phyloP scores from a whole-genome alignment of 2,888 invertebrate species.

The Blastobasis lacticolella region DNA sequence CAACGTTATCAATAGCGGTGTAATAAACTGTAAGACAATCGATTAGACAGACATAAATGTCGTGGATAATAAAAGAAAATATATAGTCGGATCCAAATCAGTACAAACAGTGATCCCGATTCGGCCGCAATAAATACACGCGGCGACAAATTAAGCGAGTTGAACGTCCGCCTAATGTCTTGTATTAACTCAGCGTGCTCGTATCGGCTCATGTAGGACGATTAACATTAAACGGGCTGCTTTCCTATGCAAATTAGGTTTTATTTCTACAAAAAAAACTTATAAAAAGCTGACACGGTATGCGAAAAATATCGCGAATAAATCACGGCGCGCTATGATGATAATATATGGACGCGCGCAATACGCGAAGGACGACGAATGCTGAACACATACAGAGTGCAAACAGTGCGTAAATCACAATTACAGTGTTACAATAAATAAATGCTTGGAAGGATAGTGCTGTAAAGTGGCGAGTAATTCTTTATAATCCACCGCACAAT shows the following conservation, averaged over 20 bases:
- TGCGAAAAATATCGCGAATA: slow-evolving; percentile 10
- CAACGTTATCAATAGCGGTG: too few species aligned
- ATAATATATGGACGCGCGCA: too few species aligned
- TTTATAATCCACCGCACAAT: slow-evolving; percentile 42
- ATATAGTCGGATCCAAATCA: slow-evolving; percentile 3
- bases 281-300: slow-evolving; percentile 5
- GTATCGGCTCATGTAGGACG: slow-evolving; percentile 24
- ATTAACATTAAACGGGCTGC: slow-evolving; percentile 22
- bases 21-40: too few species aligned
- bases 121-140: neutral
- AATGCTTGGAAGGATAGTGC: slow-evolving; percentile 28
- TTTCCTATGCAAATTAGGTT: slow-evolving; percentile 9
- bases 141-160: slow-evolving; percentile 19
- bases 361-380: slow-evolving; percentile 15
- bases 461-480: slow-evolving; percentile 40
- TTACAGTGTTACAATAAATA: slow-evolving; percentile 30
- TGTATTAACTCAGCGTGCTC: slow-evolving; percentile 24
- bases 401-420: slow-evolving; percentile 36
- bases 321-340: too few species aligned
- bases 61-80: too few species aligned
- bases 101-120: neutral
- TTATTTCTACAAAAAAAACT: slow-evolving; percentile 6
- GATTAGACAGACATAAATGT: too few species aligned
- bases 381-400: slow-evolving; percentile 16
- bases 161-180: slow-evolving; percentile 41